These are phyloP conservation scores for Scaptomyza parva DNA, from an alignment of 2,888 invertebrate species.

Conservation along the genomic window DNA sequence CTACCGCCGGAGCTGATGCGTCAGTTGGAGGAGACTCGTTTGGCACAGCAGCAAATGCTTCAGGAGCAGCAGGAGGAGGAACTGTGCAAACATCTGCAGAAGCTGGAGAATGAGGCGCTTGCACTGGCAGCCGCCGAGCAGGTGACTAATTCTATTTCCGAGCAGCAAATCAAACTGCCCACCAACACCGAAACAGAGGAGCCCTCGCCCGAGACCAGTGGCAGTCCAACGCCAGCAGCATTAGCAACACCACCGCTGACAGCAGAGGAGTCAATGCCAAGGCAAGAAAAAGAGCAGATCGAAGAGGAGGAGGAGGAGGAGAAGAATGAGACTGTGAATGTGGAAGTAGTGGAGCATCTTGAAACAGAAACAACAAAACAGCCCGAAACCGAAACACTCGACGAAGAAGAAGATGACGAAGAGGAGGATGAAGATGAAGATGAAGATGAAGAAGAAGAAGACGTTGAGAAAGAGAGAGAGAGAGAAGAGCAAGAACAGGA, in stretches of 20 bases:
- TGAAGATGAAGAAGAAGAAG: neutral
- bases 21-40: constrained; percentile 55
- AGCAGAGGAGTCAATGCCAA: neutral
- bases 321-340: neutral
- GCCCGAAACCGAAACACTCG: neutral
- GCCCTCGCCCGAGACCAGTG: constrained; percentile 28
- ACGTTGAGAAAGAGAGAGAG: neutral
- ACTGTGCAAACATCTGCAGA: constrained; percentile 40
- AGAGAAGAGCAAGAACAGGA: constrained; percentile 30
- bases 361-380: neutral
- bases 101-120: constrained; percentile 34
- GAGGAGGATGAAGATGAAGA: constrained; percentile 5
- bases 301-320: neutral
- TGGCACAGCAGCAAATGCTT: constrained; percentile 33
- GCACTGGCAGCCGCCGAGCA: constrained; percentile 29
- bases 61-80: constrained; percentile 40
- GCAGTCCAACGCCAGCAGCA: constrained; percentile 21
- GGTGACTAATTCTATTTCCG: constrained; percentile 4
- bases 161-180: constrained; percentile 30
- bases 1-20: constrained; percentile 65
- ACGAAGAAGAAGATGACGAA: neutral
- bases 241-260: constrained; percentile 12
- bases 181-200: constrained; percentile 38
- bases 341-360: constrained; percentile 8
- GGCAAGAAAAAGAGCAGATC: neutral